Evolutionary conservation across 2,888 invertebrate species (phyloP).

Genomic region (Chymomyza caudatula): DNA sequence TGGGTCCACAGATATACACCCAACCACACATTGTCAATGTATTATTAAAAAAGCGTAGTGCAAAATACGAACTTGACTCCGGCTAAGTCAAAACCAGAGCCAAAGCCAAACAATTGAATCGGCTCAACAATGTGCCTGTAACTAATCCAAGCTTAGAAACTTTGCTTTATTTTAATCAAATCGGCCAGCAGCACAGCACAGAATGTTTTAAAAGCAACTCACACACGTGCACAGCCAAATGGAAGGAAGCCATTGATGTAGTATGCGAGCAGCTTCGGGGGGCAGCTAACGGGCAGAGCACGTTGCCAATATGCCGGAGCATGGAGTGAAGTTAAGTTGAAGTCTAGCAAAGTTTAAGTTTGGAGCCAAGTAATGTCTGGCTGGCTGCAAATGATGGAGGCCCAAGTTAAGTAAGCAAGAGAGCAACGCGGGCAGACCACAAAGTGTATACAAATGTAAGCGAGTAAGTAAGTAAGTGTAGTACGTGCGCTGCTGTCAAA

Average conservation of each 20-base stretch:
- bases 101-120: background rate
- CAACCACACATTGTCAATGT: no score
- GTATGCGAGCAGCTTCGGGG: conserved; percentile 26
- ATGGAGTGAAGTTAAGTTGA: conserved; percentile 37
- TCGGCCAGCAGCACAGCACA: conserved; percentile 28
- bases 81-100: background rate
- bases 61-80: background rate
- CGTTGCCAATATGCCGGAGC: background rate
- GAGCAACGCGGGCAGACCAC: conserved; percentile 30
- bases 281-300: background rate
- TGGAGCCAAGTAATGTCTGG: conserved; percentile 34
- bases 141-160: conserved; percentile 73
- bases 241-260: conserved; percentile 51
- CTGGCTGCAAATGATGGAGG: conserved; percentile 22
- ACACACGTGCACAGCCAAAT: conserved; percentile 9
- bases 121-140: conserved; percentile 31
- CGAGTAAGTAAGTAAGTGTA: conserved; percentile 41
- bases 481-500: conserved; percentile 50
- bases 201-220: background rate
- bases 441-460: conserved; percentile 42
- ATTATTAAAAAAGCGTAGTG: no score
- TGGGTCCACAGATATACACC: background rate
- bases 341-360: conserved; percentile 38
- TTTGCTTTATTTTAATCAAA: conserved; percentile 71
- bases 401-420: conserved; percentile 11